phyloP scores from a whole-genome alignment of 2,888 invertebrate species.

The Adineta ricciae region DNA sequence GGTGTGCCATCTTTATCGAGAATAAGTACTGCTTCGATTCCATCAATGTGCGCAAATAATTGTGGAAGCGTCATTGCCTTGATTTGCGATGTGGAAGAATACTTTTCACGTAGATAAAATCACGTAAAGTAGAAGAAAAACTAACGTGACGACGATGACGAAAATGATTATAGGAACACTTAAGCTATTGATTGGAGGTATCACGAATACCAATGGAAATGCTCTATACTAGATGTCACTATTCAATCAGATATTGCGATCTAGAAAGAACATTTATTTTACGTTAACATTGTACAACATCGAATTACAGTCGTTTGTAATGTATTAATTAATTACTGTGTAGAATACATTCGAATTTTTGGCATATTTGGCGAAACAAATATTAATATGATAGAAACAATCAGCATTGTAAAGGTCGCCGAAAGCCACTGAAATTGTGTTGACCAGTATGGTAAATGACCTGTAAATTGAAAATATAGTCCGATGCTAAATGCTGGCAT shows the following conservation, averaged over 20 bases:
- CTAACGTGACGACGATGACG: too few species aligned
- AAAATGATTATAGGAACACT: too few species aligned
- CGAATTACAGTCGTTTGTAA: too few species aligned
- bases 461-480: neutral
- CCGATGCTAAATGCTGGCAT: neutral
- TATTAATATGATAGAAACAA: neutral
- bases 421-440: neutral
- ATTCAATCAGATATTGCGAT: neutral
- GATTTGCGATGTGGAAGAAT: neutral
- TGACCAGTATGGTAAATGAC: neutral
- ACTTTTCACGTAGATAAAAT: neutral
- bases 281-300: too few species aligned
- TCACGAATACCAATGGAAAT: too few species aligned
- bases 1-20: slow-evolving; percentile 3
- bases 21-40: slow-evolving; percentile 4
- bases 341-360: neutral
- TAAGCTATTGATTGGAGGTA: too few species aligned
- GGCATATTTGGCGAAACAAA: neutral
- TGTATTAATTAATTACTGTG: too few species aligned
- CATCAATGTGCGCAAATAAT: slow-evolving; percentile 16
- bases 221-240: neutral
- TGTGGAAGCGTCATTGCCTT: neutral
- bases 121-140: neutral
- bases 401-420: neutral
- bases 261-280: too few species aligned